Percentiles rank a stretch among this genome's conserved stretches.
Conservation (phyloP, 2,113 vertebrate genomes). For the Tiliqua scincoides region DNA sequence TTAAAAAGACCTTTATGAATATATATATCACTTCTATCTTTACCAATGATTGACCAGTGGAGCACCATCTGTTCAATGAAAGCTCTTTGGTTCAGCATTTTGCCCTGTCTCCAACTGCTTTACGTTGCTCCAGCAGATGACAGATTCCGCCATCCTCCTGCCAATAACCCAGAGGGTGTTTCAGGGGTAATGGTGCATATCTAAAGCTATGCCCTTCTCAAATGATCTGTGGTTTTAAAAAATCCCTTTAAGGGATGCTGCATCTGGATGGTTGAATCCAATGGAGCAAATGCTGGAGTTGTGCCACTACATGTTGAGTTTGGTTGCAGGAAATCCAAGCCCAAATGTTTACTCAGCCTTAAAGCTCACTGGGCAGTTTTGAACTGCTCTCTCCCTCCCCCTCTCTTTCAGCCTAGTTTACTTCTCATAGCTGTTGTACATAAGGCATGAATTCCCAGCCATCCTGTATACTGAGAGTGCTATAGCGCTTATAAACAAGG, state of each 20-base stretch:
- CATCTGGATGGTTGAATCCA: not conserved
- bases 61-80: not conserved
- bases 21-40: not conserved
- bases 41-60: not conserved
- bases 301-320: not conserved
- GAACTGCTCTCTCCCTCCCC: no score
- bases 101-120: not conserved
- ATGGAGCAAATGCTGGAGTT: not conserved
- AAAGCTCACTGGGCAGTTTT: not conserved
- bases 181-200: not conserved
- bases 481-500: not conserved
- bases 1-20: not conserved
- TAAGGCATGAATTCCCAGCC: not conserved
- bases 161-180: not conserved
- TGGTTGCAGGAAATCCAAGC: not conserved
- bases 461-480: no score
- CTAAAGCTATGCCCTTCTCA: not conserved
- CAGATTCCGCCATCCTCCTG: not conserved
- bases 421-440: not conserved
- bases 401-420: not conserved
- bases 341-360: not conserved
- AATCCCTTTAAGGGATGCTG: not conserved
- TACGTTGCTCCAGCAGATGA: not conserved
- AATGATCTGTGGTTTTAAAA: not conserved
- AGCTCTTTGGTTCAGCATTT: not conserved